Evolutionary conservation across 2,888 invertebrate species (phyloP), one percentile per base, ranked within the genome.

Genomic region (Sturmia bella): DNA sequence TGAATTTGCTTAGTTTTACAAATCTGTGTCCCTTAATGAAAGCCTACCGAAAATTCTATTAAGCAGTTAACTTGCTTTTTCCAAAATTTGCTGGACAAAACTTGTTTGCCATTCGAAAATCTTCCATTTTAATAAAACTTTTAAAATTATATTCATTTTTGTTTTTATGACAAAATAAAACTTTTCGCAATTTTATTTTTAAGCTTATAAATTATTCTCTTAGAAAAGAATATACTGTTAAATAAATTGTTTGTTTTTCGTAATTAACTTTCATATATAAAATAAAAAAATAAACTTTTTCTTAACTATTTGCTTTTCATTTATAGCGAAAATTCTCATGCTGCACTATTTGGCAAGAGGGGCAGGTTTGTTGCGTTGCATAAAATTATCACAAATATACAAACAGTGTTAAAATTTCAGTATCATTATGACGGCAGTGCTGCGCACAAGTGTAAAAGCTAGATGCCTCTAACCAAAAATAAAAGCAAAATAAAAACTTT

Each of bases 141-240:
- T 68, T 24, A 52, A 76, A 73, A 75, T 54, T 41, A 7, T 27
- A 39, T 37, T 17, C 21, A 37, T 69, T 54, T 70, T 76, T 69
- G 61, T 52, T 69, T n/a, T 61, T 70, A 63, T 70, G 39, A 77
- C 56, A 64, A 64, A 57, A 59, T 45, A 78, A 78, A 78, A 78
- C 50, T 78, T 72, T 72, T 66, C 41, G 50, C 64, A 78, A 74
- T 78, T 78, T 74, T 68, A 77, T 74, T 70, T 81, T 78, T 66
- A 77, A 82, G 68, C 77, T 77, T 77, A 77, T 77, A 69, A 78
- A 82, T 78, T 69, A 77, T 77, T 73, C 68, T 69, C 52, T 80
- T 68, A 61, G 41, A 52, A 52, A 48, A 32, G 32, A 61, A 59
- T 56, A 66, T 74, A 24, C 52, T 56, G 57, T 39, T 56, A 37